Conservation (phyloP, 2,888 invertebrate species). For the Mimumesa dahlbomi region DNA sequence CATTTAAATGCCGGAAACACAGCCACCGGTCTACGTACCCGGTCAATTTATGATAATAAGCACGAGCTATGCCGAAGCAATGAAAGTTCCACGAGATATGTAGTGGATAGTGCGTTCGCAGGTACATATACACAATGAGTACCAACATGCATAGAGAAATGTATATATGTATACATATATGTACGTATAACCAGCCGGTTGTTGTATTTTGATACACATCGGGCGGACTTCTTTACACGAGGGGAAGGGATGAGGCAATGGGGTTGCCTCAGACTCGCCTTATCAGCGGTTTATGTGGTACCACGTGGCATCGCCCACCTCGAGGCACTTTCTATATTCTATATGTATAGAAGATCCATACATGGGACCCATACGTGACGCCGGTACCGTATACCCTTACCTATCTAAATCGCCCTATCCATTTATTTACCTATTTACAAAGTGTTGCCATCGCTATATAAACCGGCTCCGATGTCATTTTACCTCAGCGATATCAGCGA, state of each 20-base stretch:
- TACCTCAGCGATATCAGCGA: neutral
- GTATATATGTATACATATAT: no score
- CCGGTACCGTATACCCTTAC: conserved; percentile 22
- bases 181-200: no score
- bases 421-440: conserved; percentile 40
- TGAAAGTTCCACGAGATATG: conserved; percentile 10
- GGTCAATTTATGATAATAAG: conserved; percentile 17
- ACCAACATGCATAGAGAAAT: no score
- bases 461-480: neutral
- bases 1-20: no score
- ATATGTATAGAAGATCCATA: conserved; percentile 28
- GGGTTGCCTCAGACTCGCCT: conserved; percentile 54
- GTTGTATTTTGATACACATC: conserved; percentile 34
- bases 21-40: no score
- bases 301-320: conserved; percentile 39
- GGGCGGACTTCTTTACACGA: conserved; percentile 36
- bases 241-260: conserved; percentile 33
- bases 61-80: neutral
- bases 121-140: conserved; percentile 14
- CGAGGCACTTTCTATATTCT: conserved; percentile 49
- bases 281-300: conserved; percentile 65
- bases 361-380: conserved; percentile 28
- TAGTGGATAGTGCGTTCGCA: conserved; percentile 6
- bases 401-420: conserved; percentile 31
- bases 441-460: conserved; percentile 18